These are phyloP conservation scores for Ficedula albicollis DNA, from an alignment of 2,797 vertebrate species.

Conservation along the genomic window DNA sequence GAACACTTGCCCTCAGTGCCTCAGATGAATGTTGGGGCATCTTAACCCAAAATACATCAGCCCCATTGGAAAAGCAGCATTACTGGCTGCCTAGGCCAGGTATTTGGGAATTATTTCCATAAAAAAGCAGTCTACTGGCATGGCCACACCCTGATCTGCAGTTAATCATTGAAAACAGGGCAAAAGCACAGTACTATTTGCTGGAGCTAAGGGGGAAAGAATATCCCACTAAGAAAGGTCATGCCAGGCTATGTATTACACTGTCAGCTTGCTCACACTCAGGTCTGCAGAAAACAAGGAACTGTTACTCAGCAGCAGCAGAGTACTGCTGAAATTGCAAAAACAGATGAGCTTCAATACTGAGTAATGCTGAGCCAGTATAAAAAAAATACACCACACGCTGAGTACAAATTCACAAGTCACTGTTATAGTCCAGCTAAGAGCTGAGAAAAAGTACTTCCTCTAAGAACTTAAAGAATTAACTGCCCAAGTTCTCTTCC, in stretches of 20 bases:
- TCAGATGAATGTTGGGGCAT: neutral
- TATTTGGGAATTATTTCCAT: neutral
- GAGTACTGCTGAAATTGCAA: slow-evolving; percentile 20
- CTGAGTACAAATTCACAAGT: neutral
- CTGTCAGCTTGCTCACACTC: neutral
- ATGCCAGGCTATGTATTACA: neutral
- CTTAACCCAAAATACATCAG: neutral
- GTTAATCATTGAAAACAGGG: neutral
- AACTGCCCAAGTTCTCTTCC: neutral
- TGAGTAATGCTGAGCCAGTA: neutral
- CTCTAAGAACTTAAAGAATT: neutral
- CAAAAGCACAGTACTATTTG: neutral
- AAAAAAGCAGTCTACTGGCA: neutral
- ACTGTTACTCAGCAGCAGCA: neutral
- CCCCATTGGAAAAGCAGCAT: neutral
- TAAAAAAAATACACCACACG: neutral
- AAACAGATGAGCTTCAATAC: neutral
- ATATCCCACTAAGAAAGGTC: neutral
- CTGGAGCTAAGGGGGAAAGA: neutral
- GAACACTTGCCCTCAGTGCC: neutral
- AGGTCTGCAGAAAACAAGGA: slow-evolving; percentile 23
- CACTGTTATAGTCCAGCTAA: neutral
- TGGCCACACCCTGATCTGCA: neutral
- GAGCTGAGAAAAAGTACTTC: neutral
- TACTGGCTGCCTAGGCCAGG: neutral